A percentile compares a stretch with the other conserved stretches of the same genome.
phyloP scores from a whole-genome alignment of 2,113 vertebrate genomes.

The Cryptomyrus ogoouensis region DNA sequence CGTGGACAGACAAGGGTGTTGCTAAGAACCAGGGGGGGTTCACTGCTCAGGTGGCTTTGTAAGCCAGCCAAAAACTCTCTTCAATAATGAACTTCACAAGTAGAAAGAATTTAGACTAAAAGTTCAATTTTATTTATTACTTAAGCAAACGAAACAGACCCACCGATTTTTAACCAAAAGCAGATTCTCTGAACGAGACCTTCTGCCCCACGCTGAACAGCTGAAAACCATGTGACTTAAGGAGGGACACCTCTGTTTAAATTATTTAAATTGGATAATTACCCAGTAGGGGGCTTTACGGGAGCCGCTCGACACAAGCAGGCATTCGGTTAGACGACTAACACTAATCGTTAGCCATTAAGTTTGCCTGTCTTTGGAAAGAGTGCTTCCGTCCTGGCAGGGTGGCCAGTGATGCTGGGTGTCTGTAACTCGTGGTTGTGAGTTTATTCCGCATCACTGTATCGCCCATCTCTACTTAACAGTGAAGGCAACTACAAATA shows the following conservation, averaged over 20 bases:
- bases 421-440: not conserved
- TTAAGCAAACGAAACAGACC: not conserved
- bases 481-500: constrained; percentile 4
- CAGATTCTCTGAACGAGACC: not conserved
- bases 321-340: not conserved
- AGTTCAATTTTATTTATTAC: not conserved
- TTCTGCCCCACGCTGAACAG: not conserved
- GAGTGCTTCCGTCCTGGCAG: not conserved
- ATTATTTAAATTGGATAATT: not conserved
- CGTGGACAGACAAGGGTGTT: not conserved
- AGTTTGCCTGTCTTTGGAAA: not conserved
- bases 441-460: not conserved
- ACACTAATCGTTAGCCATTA: not conserved
- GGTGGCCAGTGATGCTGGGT: not conserved
- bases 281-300: not conserved
- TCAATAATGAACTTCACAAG: not conserved
- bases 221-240: not conserved
- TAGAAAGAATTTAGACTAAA: not conserved
- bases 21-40: not conserved
- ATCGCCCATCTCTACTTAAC: not conserved
- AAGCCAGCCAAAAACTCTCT: not conserved
- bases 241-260: not conserved
- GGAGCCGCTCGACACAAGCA: not conserved
- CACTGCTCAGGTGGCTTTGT: not conserved
- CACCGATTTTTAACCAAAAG: not conserved